Conservation (phyloP, 1,140 invertebrate genomes). For the Papilio dardanus region DNA sequence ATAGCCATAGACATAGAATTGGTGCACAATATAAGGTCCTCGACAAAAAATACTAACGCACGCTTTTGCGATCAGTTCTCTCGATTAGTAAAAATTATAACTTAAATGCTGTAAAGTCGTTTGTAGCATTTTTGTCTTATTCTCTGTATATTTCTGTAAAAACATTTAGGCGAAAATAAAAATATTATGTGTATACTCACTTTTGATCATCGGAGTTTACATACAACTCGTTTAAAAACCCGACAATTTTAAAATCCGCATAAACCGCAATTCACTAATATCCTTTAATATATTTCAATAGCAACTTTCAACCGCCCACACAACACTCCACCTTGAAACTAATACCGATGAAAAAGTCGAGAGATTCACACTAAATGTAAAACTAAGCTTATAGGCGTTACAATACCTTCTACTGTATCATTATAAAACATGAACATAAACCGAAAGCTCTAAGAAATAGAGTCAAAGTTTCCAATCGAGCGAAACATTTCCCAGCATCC, state of each 20-base stretch:
- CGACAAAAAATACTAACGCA: no score
- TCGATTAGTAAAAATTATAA: no score
- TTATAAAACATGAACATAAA: slow-evolving; percentile 49
- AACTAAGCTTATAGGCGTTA: slow-evolving; percentile 62
- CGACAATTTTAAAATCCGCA: background rate
- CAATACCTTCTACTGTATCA: slow-evolving; percentile 54
- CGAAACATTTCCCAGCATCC: slow-evolving; percentile 57
- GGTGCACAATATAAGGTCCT: no score
- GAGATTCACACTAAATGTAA: slow-evolving; percentile 50
- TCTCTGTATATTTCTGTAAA: no score
- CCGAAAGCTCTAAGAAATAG: slow-evolving; percentile 56
- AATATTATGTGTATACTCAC: no score
- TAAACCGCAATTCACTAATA: background rate
- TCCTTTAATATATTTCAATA: slow-evolving; percentile 5
- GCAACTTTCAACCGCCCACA: slow-evolving; percentile 54
- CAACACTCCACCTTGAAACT: slow-evolving; percentile 67
- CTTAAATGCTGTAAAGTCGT: no score
- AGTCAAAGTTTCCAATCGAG: slow-evolving; percentile 49
- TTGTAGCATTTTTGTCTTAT: no score
- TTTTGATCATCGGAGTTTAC: background rate
- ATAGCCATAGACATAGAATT: no score
- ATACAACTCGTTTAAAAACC: background rate
- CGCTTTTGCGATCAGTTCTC: no score
- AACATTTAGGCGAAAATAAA: no score
- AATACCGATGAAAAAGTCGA: slow-evolving; percentile 58